Conservation (phyloP, 2,797 vertebrate species). For the Chelidonichthys spinosus region DNA sequence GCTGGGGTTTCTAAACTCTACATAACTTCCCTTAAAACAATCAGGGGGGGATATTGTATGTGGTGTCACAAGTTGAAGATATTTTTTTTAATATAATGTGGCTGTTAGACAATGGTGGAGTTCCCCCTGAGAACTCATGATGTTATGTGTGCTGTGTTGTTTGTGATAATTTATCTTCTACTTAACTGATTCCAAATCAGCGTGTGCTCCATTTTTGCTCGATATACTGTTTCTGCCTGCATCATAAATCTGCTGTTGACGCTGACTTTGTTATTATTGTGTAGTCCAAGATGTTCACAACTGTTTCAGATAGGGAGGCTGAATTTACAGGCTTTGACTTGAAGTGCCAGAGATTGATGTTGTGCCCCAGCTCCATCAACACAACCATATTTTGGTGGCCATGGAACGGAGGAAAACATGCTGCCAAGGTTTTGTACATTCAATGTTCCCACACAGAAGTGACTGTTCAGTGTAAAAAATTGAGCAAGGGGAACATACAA, state of each 20-base stretch:
- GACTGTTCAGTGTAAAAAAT: constrained; percentile 11
- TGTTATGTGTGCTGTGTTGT: constrained; percentile 3
- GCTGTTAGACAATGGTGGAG: background rate
- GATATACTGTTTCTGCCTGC: background rate
- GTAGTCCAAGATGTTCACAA: background rate
- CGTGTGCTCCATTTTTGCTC: too few species aligned
- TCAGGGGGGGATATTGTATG: constrained; percentile 4
- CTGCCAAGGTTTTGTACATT: background rate
- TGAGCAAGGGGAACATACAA: background rate
- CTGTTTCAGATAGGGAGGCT: constrained; percentile 8
- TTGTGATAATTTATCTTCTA: background rate
- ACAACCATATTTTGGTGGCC: background rate
- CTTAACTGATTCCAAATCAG: background rate
- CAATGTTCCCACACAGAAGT: constrained; percentile 13
- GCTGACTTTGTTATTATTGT: constrained; percentile 2
- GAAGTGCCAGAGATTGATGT: constrained; percentile 7
- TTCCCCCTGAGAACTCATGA: background rate
- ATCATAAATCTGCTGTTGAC: background rate
- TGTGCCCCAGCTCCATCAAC: background rate
- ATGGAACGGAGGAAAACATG: background rate
- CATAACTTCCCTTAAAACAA: constrained; percentile 52
- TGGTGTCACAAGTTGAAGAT: constrained; percentile 9
- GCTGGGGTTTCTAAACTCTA: constrained; percentile 51
- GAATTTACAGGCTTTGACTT: background rate
- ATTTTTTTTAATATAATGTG: constrained; percentile 1